phyloP scores from a whole-genome alignment of 1,140 invertebrate genomes.

The Nomia melanderi region DNA sequence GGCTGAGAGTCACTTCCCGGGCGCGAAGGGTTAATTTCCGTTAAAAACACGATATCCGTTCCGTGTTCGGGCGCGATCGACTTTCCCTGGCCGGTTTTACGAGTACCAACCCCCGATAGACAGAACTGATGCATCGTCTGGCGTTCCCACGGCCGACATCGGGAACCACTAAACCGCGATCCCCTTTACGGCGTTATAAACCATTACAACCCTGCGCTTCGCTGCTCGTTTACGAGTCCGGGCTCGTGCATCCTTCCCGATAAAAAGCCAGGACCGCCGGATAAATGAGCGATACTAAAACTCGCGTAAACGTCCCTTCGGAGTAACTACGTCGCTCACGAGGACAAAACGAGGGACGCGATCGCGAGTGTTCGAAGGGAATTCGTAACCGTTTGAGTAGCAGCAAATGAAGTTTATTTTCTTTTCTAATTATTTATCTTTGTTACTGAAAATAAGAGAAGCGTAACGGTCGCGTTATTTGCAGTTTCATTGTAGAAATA shows the following conservation, averaged over 20 bases:
- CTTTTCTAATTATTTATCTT: too few species aligned
- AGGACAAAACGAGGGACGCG: too few species aligned
- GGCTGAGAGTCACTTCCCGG: too few species aligned
- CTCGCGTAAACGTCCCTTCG: not conserved
- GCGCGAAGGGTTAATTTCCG: too few species aligned
- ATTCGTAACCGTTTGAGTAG: too few species aligned
- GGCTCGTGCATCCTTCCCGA: not conserved
- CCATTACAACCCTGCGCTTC: not conserved
- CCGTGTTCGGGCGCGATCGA: not conserved
- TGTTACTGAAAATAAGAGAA: too few species aligned
- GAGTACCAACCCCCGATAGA: not conserved
- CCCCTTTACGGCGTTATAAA: not conserved
- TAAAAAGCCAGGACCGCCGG: not conserved
- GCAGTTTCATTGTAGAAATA: too few species aligned
- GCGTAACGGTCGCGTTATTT: too few species aligned
- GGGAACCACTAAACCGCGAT: conserved; percentile 6
- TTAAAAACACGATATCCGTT: too few species aligned
- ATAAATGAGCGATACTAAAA: conserved; percentile 3
- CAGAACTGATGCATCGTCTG: not conserved
- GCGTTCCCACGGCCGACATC: not conserved
- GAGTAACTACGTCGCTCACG: not conserved
- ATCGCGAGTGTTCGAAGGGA: too few species aligned
- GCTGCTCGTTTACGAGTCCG: not conserved
- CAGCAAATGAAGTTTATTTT: too few species aligned
- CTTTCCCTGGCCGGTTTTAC: not conserved